phyloP scores from a whole-genome alignment of 35 echinoderm and acorn worm genomes.

The Heliocidaris tuberculata region DNA sequence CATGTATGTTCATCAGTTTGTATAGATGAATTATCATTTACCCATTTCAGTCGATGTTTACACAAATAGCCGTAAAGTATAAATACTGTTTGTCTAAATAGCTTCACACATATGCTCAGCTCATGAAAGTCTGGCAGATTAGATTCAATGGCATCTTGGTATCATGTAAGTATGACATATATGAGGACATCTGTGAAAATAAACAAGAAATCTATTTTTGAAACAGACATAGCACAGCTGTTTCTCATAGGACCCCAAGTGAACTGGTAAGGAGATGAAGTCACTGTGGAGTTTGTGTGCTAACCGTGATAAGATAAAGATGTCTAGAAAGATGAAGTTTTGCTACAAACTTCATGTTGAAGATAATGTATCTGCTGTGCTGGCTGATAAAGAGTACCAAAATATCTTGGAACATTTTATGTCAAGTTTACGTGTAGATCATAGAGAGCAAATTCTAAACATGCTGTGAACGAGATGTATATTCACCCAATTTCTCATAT shows the following conservation, averaged over 20 bases:
- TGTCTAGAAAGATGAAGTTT: not conserved
- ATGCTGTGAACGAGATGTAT: no score
- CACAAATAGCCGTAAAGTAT: not conserved
- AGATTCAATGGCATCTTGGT: not conserved
- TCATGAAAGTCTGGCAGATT: not conserved
- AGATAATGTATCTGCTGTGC: no score
- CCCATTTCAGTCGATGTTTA: not conserved
- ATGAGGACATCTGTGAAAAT: not conserved
- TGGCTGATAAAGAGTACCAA: no score
- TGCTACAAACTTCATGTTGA: no score
- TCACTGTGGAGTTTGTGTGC: not conserved
- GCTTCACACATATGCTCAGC: not conserved
- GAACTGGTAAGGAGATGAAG: not conserved
- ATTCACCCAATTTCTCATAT: no score
- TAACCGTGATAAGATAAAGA: not conserved
- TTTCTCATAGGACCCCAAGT: not conserved
- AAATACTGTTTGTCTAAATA: not conserved
- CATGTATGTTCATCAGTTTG: no score
- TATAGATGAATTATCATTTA: not conserved
- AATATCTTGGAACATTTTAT: no score
- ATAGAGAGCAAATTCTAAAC: no score
- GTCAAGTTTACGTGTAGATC: no score
- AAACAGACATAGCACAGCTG: slow-evolving; percentile 7
- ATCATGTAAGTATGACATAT: not conserved
- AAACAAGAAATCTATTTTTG: slow-evolving; percentile 18